Conservation (phyloP, 2,797 vertebrate species). For the Rhinichthys osculus region DNA sequence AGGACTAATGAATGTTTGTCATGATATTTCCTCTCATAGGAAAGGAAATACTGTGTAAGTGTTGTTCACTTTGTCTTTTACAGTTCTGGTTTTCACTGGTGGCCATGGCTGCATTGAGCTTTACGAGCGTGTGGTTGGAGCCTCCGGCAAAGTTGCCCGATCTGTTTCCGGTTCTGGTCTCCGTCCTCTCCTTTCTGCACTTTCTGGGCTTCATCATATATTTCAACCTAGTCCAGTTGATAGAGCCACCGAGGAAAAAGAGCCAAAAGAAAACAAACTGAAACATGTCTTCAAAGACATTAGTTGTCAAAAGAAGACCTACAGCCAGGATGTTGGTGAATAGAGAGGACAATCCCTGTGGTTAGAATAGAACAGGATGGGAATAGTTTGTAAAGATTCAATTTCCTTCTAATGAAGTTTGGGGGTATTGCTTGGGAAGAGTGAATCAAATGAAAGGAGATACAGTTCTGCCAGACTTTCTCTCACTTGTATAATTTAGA, state of each 20-base stretch:
- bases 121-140: slow-evolving; percentile 69
- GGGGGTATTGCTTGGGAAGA: slow-evolving; percentile 36
- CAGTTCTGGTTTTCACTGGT: slow-evolving; percentile 86
- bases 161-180: slow-evolving; percentile 89
- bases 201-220: slow-evolving; percentile 86
- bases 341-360: slow-evolving; percentile 20
- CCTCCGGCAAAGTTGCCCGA: slow-evolving; percentile 88
- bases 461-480: slow-evolving; percentile 34
- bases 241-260: slow-evolving; percentile 74
- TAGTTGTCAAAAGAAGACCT: neutral
- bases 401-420: slow-evolving; percentile 50
- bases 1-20: neutral
- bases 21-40: neutral
- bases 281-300: slow-evolving; percentile 48
- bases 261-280: slow-evolving; percentile 85
- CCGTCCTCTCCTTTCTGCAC: slow-evolving; percentile 83
- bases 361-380: slow-evolving; percentile 46
- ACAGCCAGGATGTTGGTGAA: slow-evolving; percentile 24
- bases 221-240: slow-evolving; percentile 88
- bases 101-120: slow-evolving; percentile 82
- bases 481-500: slow-evolving; percentile 19
- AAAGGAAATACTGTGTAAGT: neutral
- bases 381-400: slow-evolving; percentile 43
- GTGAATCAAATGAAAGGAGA: slow-evolving; percentile 29
- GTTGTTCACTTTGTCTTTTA: slow-evolving; percentile 55